Evolutionary conservation across 2,113 vertebrate genomes (phyloP).

Genomic region (Accipiter virgatus): DNA sequence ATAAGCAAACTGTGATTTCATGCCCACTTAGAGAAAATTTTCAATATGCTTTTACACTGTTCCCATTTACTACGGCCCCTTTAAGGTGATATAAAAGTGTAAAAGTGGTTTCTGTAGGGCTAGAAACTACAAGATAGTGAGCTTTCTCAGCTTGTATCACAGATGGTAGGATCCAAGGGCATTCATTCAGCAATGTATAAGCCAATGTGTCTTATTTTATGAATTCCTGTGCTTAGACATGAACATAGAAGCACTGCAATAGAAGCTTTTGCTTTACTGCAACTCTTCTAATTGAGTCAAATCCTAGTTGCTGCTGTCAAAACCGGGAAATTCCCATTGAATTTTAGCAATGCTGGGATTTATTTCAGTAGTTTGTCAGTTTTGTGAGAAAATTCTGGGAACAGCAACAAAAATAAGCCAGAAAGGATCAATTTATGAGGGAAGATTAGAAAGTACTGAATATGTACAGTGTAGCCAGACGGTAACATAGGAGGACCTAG

Average conservation of each 20-base stretch:
- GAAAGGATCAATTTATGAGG: not conserved
- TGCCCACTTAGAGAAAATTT: not conserved
- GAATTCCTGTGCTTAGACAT: not conserved
- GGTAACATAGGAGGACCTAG: rapidly evolving
- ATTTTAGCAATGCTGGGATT: not conserved
- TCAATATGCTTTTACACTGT: not conserved
- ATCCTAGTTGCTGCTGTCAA: not conserved
- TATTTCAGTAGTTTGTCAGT: not conserved
- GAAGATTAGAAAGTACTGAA: not conserved
- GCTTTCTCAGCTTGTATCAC: not conserved
- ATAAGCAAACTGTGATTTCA: not conserved
- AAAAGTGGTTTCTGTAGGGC: not conserved
- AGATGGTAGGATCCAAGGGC: not conserved
- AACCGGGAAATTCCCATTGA: not conserved
- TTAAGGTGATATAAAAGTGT: not conserved
- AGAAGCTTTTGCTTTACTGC: not conserved
- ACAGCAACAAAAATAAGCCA: not conserved
- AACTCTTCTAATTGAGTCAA: not conserved
- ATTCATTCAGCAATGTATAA: not conserved
- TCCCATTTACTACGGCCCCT: not conserved
- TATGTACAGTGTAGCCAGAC: rapidly evolving
- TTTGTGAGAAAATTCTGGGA: not conserved
- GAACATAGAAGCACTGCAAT: not conserved
- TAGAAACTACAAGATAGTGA: not conserved
- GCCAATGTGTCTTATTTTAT: rapidly evolving